A percentile compares a stretch with the other conserved stretches of the same genome.
Conservation (phyloP, 1,140 invertebrate genomes). For the Aphidius gifuensis region DNA sequence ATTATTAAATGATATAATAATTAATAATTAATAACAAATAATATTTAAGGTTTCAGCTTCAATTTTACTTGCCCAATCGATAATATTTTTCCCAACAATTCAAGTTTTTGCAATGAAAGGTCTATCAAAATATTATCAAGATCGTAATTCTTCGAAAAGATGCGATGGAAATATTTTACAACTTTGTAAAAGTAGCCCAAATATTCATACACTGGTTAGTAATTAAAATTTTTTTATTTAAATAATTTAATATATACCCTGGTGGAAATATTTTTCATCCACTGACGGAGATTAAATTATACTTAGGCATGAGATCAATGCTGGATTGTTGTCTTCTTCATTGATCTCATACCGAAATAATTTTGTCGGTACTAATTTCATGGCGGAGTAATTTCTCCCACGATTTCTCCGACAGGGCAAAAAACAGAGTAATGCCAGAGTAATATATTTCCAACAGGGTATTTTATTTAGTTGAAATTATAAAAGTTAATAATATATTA, state of each 20-base stretch:
- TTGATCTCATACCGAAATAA: too few species aligned
- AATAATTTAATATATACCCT: neutral
- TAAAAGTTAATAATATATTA: neutral
- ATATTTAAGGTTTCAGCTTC: slow-evolving; percentile 34
- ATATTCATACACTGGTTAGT: slow-evolving; percentile 60
- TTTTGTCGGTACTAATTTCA: too few species aligned
- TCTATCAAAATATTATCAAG: slow-evolving; percentile 56
- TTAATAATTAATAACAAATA: too few species aligned
- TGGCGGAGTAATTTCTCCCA: too few species aligned
- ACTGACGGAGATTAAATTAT: neutral
- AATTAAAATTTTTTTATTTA: slow-evolving; percentile 27
- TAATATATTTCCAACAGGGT: too few species aligned
- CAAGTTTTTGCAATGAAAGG: slow-evolving; percentile 58
- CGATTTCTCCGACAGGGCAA: too few species aligned
- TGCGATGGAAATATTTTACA: slow-evolving; percentile 59
- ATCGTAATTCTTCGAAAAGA: slow-evolving; percentile 58
- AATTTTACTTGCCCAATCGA: slow-evolving; percentile 38
- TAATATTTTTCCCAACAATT: slow-evolving; percentile 44
- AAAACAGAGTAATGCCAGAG: too few species aligned
- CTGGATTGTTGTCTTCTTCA: too few species aligned
- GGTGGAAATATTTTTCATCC: neutral
- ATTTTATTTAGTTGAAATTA: too few species aligned
- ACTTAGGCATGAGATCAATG: neutral
- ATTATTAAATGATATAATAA: too few species aligned
- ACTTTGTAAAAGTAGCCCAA: slow-evolving; percentile 59